Conservation (phyloP, 1,140 invertebrate species). For the Bombus balteatus region DNA sequence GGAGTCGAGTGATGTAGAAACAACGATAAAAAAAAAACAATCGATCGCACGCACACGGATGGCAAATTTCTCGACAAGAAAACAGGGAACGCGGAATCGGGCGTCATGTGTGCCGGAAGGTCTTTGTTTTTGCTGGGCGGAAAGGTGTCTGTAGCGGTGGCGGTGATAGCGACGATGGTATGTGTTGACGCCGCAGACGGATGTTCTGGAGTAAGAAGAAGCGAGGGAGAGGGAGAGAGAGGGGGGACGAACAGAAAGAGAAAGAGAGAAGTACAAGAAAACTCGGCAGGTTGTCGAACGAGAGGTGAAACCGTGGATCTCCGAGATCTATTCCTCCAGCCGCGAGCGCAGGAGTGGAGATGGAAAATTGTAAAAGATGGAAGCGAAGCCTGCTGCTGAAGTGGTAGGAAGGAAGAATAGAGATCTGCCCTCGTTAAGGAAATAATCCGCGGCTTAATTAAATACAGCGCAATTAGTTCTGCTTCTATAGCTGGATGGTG, state of each 20-base stretch:
- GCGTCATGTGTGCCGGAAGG: constrained; percentile 4
- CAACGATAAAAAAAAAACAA: not conserved
- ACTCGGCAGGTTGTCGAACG: not conserved
- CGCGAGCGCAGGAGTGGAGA: not conserved
- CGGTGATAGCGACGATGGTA: not conserved
- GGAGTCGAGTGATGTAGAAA: not conserved
- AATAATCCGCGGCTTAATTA: constrained; percentile 74
- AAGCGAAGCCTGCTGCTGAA: constrained; percentile 48
- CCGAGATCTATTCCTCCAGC: not conserved
- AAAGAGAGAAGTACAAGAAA: not conserved
- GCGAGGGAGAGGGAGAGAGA: not conserved
- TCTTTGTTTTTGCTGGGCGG: not conserved
- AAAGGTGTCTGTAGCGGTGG: not conserved
- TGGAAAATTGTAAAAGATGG: constrained; percentile 63
- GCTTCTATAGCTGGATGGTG: constrained; percentile 26
- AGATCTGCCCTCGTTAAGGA: constrained; percentile 70
- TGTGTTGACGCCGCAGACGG: not conserved
- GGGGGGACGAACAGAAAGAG: not conserved
- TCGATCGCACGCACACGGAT: not conserved
- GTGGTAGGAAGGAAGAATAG: constrained; percentile 62
- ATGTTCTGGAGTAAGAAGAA: not conserved
- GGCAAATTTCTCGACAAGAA: not conserved
- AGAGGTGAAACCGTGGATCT: not conserved
- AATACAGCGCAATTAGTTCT: constrained; percentile 73
- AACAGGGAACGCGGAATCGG: not conserved